Conservation (phyloP, 2,797 vertebrate genomes). For the Lemur catta region DNA sequence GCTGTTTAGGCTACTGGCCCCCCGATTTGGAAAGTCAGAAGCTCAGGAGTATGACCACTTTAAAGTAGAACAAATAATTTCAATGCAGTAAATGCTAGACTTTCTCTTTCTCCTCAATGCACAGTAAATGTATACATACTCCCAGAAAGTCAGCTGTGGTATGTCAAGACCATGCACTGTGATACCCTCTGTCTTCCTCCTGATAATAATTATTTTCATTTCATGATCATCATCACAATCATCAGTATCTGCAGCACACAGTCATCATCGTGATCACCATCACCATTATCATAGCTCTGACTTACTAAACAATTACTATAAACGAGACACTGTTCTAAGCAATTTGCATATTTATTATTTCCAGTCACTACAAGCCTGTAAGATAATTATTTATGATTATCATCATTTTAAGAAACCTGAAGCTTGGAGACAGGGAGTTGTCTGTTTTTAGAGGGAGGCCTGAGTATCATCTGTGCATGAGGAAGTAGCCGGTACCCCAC, state of each 20-base stretch:
- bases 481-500: neutral
- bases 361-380: constrained; percentile 33
- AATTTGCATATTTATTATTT: constrained; percentile 48
- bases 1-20: neutral
- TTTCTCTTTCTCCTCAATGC: neutral
- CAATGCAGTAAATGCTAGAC: neutral
- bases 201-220: neutral
- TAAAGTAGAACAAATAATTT: neutral
- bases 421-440: neutral
- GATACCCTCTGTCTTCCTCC: neutral
- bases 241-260: neutral
- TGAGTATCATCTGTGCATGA: neutral
- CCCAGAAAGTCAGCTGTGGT: neutral
- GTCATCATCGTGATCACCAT: neutral
- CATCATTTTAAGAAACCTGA: constrained; percentile 40
- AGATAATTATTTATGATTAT: constrained; percentile 46
- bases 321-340: neutral
- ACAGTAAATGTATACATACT: neutral
- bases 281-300: neutral
- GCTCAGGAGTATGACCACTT: neutral
- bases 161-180: neutral
- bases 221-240: neutral
- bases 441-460: neutral
- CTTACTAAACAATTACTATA: constrained; percentile 42
- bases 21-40: neutral